Evolutionary conservation across 2,113 vertebrate species (phyloP), one percentile per base, ranked within the genome.

Genomic region (Aegypius monachus): DNA sequence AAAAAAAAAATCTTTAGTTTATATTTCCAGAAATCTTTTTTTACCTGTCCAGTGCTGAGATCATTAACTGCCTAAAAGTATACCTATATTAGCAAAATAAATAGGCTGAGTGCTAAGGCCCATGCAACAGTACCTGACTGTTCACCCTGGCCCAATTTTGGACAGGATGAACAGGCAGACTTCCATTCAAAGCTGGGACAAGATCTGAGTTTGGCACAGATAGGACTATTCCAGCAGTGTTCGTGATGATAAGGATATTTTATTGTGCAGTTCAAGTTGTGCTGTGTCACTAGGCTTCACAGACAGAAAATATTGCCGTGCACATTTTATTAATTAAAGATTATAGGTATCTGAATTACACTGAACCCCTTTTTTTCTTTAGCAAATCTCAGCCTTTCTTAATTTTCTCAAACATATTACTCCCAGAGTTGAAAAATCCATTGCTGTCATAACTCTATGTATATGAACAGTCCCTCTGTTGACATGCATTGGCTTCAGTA

Each of bases 131-230:
- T 19, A 59, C 32, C 16, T 62, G 36, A 32, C 7, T 89, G 13
- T 47, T 84, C 34, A 66, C 9, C 7, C 36, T 36, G 17, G 10
- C 5, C 9, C 25, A 38, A 0, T n/a, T 81, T 78, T 43, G n/a
- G 22, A 59, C 11, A 55, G n/a, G 11, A 34, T n/a, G n/a, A 81
- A 31, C 19, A 63, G 86, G 15, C 20, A 86, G 58, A 34, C 6
- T 91, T 8, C 7, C 11, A 8, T 67, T 79, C 22, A 71, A 5
- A 1, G 1, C 0, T 55, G 47, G 29, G 47, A 11, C 47, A 88
- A n/a, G 40, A 61, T 56, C 31, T 61, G 20, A n/a, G 6, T 50
- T 67, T 80, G 32, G 9, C 10, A 77, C 32, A 59, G 21, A 31
- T 11, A 73, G 5, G 20, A 34, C 32, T 82, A 27, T 79, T 88